These are phyloP conservation scores for Eupithecia abbreviata DNA, from an alignment of 2,888 invertebrate genomes.

Conservation along the genomic window DNA sequence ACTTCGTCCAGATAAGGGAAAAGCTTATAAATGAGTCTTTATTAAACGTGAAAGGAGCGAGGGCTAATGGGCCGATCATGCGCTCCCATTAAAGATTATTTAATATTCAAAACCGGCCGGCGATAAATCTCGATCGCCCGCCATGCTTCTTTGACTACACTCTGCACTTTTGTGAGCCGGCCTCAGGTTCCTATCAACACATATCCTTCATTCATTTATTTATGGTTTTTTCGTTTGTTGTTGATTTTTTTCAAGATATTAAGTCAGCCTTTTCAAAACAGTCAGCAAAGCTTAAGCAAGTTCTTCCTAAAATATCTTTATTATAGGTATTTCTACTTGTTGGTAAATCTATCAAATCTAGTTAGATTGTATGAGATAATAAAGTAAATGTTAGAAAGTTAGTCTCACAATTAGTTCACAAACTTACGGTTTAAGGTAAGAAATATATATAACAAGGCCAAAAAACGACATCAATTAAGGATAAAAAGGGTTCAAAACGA, in stretches of 20 bases:
- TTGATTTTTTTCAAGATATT: neutral
- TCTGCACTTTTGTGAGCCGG: conserved; percentile 74
- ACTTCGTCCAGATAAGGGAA: conserved; percentile 81
- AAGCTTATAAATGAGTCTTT: conserved; percentile 84
- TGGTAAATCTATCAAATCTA: neutral
- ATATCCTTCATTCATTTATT: conserved; percentile 49
- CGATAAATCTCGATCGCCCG: conserved; percentile 82
- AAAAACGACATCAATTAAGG: neutral
- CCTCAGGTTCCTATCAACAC: conserved; percentile 61
- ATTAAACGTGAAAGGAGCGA: conserved; percentile 84
- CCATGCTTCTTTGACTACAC: conserved; percentile 79
- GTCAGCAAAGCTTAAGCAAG: neutral
- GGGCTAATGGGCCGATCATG: conserved; percentile 84
- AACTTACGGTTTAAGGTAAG: neutral
- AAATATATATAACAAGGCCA: neutral
- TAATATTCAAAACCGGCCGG: conserved; percentile 83
- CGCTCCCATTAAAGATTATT: conserved; percentile 84
- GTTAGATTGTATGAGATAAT: neutral
- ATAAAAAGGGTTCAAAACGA: conserved; percentile 17
- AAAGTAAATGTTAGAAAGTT: neutral
- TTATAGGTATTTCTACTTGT: neutral
- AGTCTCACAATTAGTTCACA: neutral
- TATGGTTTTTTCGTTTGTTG: conserved; percentile 5
- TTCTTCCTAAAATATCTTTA: neutral
- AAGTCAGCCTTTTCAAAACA: neutral